Conservation (phyloP, 1,140 invertebrate genomes). For the Panagrolaimus sp. region DNA sequence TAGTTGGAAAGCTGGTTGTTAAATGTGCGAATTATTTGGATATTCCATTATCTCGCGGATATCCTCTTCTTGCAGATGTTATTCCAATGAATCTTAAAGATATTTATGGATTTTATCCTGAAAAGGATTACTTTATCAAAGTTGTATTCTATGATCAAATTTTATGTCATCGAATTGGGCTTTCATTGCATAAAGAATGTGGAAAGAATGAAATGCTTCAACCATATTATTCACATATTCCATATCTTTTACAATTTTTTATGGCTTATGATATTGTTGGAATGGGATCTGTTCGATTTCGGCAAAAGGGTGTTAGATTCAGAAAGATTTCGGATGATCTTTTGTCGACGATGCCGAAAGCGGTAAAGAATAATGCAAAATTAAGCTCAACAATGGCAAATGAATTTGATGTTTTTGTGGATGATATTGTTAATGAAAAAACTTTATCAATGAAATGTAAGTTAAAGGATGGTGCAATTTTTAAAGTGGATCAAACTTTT, state of each 20-base stretch:
- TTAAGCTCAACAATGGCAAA: conserved; percentile 63
- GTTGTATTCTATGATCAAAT: conserved; percentile 29
- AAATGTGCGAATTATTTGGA: background rate
- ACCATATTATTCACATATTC: conserved; percentile 35
- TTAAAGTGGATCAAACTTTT: too few species aligned
- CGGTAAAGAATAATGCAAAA: too few species aligned
- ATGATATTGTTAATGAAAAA: conserved; percentile 69
- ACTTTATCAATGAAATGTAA: conserved; percentile 58
- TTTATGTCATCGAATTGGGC: conserved; percentile 14
- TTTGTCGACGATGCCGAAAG: too few species aligned
- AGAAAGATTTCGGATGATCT: background rate
- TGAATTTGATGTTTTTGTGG: conserved; percentile 71
- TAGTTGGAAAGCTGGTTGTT: conserved; percentile 15
- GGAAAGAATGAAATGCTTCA: conserved; percentile 20
- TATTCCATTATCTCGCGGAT: background rate
- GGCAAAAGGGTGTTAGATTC: conserved; percentile 25
- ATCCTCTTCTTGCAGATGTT: background rate
- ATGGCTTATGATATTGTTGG: conserved; percentile 32
- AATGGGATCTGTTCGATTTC: conserved; percentile 34
- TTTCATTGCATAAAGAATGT: conserved; percentile 27
- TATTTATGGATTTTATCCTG: conserved; percentile 28
- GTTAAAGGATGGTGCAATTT: too few species aligned
- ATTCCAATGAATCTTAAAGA: conserved; percentile 20
- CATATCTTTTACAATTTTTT: conserved; percentile 37
- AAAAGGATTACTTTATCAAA: conserved; percentile 29